Base-by-base conservation (phyloP, 2,113 vertebrate genomes). In the Serinus canaria region DNA sequence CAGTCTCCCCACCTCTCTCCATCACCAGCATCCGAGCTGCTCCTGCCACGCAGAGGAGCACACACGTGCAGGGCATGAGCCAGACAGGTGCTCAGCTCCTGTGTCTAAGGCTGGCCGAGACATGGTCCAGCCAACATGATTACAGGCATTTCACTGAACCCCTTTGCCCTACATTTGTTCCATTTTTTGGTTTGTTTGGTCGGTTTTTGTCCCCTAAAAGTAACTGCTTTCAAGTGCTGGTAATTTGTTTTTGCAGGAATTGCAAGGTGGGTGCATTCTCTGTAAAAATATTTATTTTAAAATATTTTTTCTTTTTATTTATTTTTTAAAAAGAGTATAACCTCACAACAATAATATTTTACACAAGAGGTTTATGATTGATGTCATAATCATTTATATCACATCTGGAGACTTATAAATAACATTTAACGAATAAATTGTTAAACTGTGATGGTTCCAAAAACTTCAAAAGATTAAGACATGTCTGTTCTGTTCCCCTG, bases 81-180 rank as follows among this genome's bases (percentile, higher is more conserved):
- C 43, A 70, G 7, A 7, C 11, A 43, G 80, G 55, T 37, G 39
- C 33, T 37, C 11, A 22, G 9, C 39, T 59, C 1, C 8, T 25
- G 20, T 21, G 16, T 5, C 70, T 50, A 15, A 49, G 33, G 60
- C 56, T 70, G 56, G 22, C 7, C 1, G 6, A 68, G 30, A 58
- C 28, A 23, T 0, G 1, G 24, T 12, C 46, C 6, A 2, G 19
- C 21, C 41, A 47, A 25, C 18, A 50, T 30, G 8, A 47, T 7
- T 27, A 31, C 5, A 68, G 31, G 12, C 1, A 1, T 62, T 85
- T 83, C 89, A 79, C 37, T 16, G 35, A 73, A 73, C 14, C 19
- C 10, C 30, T 35, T 10, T 50, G 19, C 27, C 17, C 53, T 30
- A 11, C 8, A 4, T 41, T 44, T 59, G 3, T 50, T 10, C 35